Evolutionary conservation across 2,888 invertebrate genomes (phyloP).

Genomic region (Sericinus montela): DNA sequence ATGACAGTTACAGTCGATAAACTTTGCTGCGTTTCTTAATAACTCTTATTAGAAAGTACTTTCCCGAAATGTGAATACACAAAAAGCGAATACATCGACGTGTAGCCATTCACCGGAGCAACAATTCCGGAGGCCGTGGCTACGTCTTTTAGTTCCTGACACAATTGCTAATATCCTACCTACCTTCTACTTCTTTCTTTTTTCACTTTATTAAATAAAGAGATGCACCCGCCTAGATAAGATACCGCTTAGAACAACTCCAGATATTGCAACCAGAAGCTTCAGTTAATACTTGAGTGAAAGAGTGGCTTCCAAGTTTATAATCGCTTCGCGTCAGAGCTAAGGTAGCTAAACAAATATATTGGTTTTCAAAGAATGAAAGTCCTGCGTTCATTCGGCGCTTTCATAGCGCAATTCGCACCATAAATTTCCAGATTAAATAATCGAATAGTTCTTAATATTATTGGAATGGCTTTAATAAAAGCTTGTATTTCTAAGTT

Average conservation of each 20-base stretch:
- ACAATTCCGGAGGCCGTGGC: constrained; percentile 61
- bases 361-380: constrained; percentile 43
- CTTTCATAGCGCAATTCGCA: constrained; percentile 63
- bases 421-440: constrained; percentile 53
- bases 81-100: constrained; percentile 59
- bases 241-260: constrained; percentile 67
- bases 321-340: constrained; percentile 70
- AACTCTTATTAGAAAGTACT: constrained; percentile 70
- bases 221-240: constrained; percentile 75
- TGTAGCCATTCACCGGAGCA: constrained; percentile 61
- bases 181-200: constrained; percentile 72
- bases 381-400: constrained; percentile 51
- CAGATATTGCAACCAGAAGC: constrained; percentile 66
- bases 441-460: constrained; percentile 51
- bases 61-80: constrained; percentile 77
- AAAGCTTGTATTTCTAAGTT: constrained; percentile 69
- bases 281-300: constrained; percentile 55
- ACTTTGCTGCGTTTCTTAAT: constrained; percentile 77
- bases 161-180: constrained; percentile 70
- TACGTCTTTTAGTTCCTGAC: constrained; percentile 70
- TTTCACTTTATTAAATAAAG: constrained; percentile 69
- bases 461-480: constrained; percentile 75
- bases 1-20: constrained; percentile 78
- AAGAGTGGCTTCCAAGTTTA: constrained; percentile 60
- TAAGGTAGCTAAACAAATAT: constrained; percentile 51